Evolutionary conservation across 2,888 invertebrate genomes (phyloP).

Genomic region (Labia minor): DNA sequence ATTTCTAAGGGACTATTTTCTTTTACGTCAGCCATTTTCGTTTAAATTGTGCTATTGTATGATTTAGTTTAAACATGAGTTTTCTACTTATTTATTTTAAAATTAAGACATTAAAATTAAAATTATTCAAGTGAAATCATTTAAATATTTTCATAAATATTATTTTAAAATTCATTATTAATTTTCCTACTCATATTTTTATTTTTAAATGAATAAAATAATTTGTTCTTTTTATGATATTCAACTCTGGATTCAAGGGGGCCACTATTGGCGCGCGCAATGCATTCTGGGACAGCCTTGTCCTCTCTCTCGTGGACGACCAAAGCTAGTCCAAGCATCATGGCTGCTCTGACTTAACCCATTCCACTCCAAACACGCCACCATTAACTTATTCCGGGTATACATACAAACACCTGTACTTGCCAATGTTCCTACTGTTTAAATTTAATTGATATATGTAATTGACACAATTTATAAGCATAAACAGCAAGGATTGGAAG

Average conservation of each 20-base stretch:
- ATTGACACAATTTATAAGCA: neutral
- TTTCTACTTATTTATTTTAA: neutral
- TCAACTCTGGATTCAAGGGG: conserved; percentile 26
- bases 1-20: neutral
- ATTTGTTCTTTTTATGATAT: neutral
- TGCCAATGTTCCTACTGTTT: neutral
- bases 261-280: conserved; percentile 26
- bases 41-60: neutral
- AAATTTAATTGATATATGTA: neutral
- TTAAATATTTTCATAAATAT: neutral
- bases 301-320: conserved; percentile 18
- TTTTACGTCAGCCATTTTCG: neutral
- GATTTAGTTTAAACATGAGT: neutral
- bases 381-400: neutral
- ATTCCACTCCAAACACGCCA: conserved; percentile 17
- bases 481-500: neutral
- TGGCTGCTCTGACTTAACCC: conserved; percentile 22
- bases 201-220: neutral
- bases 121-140: neutral
- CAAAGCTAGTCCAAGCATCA: conserved; percentile 25
- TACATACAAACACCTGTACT: neutral
- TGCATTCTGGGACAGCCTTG: conserved; percentile 26
- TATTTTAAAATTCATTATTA: neutral
- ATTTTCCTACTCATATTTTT: neutral
- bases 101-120: neutral